A percentile compares a stretch with the other conserved stretches of the same genome.
Evolutionary conservation across 2,888 invertebrate species (phyloP).

Genomic region (Clusia tigrina): DNA sequence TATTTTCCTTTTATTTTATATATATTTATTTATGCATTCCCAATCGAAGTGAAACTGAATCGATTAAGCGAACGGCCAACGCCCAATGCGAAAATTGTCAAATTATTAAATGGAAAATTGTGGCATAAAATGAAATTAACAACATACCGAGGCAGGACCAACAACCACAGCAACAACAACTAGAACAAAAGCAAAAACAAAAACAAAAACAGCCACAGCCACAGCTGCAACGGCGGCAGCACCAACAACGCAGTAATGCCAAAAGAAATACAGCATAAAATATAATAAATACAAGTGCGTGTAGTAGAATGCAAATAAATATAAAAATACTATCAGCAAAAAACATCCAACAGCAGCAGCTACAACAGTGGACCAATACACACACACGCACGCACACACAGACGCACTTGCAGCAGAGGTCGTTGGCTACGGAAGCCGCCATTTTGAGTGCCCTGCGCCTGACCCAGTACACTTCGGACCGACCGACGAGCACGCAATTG

Average conservation of each 20-base stretch:
- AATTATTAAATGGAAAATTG: conserved; percentile 14
- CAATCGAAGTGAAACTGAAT: too few relatives aligned
- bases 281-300: conserved; percentile 1
- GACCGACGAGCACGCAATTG: too few relatives aligned
- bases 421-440: too few relatives aligned
- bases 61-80: conserved; percentile 23
- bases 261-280: conserved; percentile 2
- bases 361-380: not conserved
- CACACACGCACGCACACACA: not conserved
- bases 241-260: not conserved
- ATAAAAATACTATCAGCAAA: not conserved
- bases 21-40: too few relatives aligned
- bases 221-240: conserved; percentile 16
- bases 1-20: too few relatives aligned
- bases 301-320: conserved; percentile 3
- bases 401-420: not conserved
- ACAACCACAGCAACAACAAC: not conserved
- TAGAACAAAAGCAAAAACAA: conserved; percentile 4
- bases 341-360: not conserved
- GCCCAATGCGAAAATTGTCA: conserved; percentile 30
- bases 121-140: not conserved
- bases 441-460: too few relatives aligned
- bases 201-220: not conserved
- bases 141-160: not conserved
- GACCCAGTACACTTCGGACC: too few relatives aligned